Conservation (phyloP, 2,113 vertebrate species). For the Prinia subflava region DNA sequence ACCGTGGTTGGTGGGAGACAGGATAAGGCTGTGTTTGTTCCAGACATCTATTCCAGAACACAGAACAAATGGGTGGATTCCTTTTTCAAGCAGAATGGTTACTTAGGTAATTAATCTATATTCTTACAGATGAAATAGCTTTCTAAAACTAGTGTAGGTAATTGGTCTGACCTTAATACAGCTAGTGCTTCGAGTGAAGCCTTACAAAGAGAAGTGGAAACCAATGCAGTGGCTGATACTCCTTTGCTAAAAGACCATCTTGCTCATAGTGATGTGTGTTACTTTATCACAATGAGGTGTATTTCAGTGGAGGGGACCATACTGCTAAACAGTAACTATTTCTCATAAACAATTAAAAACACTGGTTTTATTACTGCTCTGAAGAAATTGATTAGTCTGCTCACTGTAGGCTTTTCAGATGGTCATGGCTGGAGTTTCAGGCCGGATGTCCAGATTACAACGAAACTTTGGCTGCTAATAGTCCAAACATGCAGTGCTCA, state of each 20-base stretch:
- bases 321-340: neutral
- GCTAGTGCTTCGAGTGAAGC: neutral
- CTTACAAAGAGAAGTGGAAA: neutral
- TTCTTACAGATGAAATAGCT: neutral
- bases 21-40: constrained; percentile 92
- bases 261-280: neutral
- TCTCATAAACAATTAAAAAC: neutral
- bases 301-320: neutral
- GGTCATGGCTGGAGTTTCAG: neutral
- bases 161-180: neutral
- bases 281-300: neutral
- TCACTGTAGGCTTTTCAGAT: neutral
- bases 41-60: constrained; percentile 92
- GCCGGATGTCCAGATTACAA: neutral
- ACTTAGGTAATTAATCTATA: constrained; percentile 82
- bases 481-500: neutral
- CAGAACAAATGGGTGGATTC: constrained; percentile 96
- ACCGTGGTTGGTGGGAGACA: constrained; percentile 89
- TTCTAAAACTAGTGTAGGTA: neutral
- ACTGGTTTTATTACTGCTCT: neutral
- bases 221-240: neutral
- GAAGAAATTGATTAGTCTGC: neutral
- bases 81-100: constrained; percentile 94
- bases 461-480: neutral
- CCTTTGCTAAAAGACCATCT: neutral